Evolutionary conservation across 2,888 invertebrate species (phyloP).

Genomic region (Phragmatobia fuliginosa): DNA sequence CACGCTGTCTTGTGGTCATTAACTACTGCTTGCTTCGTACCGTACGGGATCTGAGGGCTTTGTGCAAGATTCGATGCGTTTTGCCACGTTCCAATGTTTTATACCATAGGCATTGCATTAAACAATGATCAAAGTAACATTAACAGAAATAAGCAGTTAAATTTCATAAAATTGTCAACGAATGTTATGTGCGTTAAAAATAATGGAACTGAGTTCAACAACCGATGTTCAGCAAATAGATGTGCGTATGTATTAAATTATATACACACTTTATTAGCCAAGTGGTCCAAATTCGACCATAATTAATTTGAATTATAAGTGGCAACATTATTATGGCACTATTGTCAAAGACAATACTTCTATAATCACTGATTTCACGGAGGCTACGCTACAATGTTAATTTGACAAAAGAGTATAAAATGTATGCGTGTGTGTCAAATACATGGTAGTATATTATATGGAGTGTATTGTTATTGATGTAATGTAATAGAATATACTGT

Average conservation of each 20-base stretch:
- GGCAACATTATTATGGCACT: no score
- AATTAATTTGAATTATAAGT: no score
- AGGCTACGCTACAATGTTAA: no score
- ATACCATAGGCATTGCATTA: background rate
- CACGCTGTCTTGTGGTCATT: background rate
- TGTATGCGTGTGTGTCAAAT: no score
- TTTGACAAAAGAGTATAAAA: no score
- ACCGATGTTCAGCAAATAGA: background rate
- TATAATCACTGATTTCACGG: no score
- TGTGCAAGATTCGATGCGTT: background rate
- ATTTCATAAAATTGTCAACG: background rate
- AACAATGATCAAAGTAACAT: background rate
- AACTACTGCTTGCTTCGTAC: background rate
- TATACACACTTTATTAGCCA: no score
- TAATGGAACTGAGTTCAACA: background rate
- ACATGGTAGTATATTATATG: no score
- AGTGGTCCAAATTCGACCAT: no score
- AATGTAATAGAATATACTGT: no score
- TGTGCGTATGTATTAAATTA: background rate
- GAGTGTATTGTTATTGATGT: no score
- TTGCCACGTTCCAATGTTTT: background rate
- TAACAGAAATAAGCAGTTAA: background rate
- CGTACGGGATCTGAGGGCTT: background rate
- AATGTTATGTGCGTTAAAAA: background rate
- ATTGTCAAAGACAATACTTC: no score